Base-by-base conservation (phyloP, 1,140 invertebrate genomes). In the Cataglyphis hispanica region DNA sequence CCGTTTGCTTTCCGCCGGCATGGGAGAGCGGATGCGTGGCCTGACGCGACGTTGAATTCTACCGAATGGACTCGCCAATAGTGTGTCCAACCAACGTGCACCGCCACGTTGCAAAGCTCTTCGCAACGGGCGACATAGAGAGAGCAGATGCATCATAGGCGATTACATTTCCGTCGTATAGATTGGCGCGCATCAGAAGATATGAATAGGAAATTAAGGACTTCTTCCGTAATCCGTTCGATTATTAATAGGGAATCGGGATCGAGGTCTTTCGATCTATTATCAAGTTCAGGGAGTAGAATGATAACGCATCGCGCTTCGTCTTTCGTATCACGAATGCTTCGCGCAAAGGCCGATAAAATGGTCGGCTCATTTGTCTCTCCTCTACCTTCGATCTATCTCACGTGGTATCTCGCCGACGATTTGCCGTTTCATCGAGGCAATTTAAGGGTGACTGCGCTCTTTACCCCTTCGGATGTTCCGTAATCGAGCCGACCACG, bases 381-480 rank as follows among this genome's bases (percentile, higher is more conserved):
- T 74, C 13, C 13, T 25, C 37, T 19, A 22, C 5, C 85, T 60
- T 43, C 27, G 58, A 31, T 31, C 16, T 7, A 11, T 7, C 8
- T 6, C 5, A 31, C 25, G 19, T 67, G 78, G 67, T 88, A 85
- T 86, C 72, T 86, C 72, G 72, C 78, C 85, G 76, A 19, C 88
- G 81, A 90, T 90, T 87, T 90, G 88, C 88, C 83, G 86, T 90
- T 87, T 90, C 86, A 89, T 90, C 88, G 60, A 77, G n/a, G 64
- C 88, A 83, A 90, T 90, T 90, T 90, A 90, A 90, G 56, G 83
- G 37, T 84, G 61, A 60, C 87, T 72, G n/a, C 63, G 64, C 69
- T 80, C 60, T 70, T 72, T 58, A 58, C 34, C n/a, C 69, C 75
- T 72, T 80, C 66, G 37, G 72, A 80, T 87, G 53, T 63, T 27